A percentile compares a stretch with the other conserved stretches of the same genome.
phyloP scores from a whole-genome alignment of 2,888 invertebrate genomes.

The Proisotoma minuta region DNA sequence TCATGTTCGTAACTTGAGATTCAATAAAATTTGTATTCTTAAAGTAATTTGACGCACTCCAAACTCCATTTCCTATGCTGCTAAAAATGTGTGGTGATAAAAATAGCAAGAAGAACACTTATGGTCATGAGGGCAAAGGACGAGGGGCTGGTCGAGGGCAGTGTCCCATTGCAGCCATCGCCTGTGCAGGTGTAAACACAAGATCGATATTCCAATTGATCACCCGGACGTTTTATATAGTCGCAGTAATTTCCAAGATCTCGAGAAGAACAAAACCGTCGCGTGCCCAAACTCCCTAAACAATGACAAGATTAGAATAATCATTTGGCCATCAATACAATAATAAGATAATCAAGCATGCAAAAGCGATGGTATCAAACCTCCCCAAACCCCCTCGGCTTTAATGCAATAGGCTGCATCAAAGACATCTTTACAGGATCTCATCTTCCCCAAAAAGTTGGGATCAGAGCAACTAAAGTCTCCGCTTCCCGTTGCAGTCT shows the following conservation, averaged over 20 bases:
- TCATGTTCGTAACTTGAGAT: too few species aligned
- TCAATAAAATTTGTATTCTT: too few species aligned
- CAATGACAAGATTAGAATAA: constrained; percentile 34
- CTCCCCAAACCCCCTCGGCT: constrained; percentile 70
- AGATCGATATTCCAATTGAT: constrained; percentile 74
- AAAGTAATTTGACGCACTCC: too few species aligned
- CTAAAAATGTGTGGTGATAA: too few species aligned
- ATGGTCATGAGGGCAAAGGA: constrained; percentile 25
- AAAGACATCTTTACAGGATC: constrained; percentile 67
- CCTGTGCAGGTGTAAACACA: constrained; percentile 79
- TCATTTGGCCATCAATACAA: constrained; percentile 4
- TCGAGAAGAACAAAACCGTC: constrained; percentile 77
- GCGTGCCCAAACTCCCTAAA: constrained; percentile 81
- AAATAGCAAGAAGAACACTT: constrained; percentile 41
- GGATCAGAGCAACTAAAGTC: constrained; percentile 49
- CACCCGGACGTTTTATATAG: constrained; percentile 80
- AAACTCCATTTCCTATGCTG: too few species aligned
- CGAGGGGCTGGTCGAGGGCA: constrained; percentile 43
- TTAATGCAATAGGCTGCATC: constrained; percentile 81
- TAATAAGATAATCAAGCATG: constrained; percentile 11
- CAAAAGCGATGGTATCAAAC: constrained; percentile 42
- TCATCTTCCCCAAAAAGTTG: constrained; percentile 55
- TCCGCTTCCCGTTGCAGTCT: constrained; percentile 36
- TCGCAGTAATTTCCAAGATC: constrained; percentile 86
- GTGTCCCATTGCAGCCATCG: constrained; percentile 72